Evolutionary conservation across 2,888 invertebrate species (phyloP), one percentile per base, ranked within the genome.

Genomic region (Brenthis ino): DNA sequence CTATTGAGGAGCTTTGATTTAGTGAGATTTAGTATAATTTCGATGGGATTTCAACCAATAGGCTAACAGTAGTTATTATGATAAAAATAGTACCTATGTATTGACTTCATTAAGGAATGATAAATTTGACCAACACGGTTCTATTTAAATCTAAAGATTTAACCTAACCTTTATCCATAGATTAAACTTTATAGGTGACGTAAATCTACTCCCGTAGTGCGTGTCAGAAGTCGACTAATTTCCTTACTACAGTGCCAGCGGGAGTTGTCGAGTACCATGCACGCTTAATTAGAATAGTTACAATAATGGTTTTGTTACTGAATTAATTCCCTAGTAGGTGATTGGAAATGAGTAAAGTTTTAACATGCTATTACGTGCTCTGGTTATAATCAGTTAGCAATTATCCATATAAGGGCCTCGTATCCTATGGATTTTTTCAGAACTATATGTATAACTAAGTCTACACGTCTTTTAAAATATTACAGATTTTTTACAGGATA

Each of bases 211-310:
- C 51, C 53, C 51, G 61, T 37, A 63, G 20, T 63, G 61, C 61
- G 61, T 55, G 47, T 48, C 60, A 28, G n/a, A 55, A 67, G 60
- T 48, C 60, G 48, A 48, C 47, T 67, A 55, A 67, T 67, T 43
- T 55, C 54, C 61, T 47, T 33, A 48, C 54, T 47, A 66, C 60
- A 66, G 60, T 48, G 66, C 66, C 47, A 33, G 66, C 37, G 58
- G 47, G 66, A 67, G 66, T 48, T 55, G 51, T 48, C 55, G 50
- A 67, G 55, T 47, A 37, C 55, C 47, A 66, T 60, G 60, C 60
- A 67, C 60, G 60, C 54, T 67, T 67, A 67, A 66, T 67, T 67
- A 60, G 66, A 67, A 60, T 50, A 60, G 60, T 67, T 67, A 67
- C 50, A 28, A 33, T 67, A 67, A 60, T 67, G 60, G 55, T 6